phyloP scores from a whole-genome alignment of 2,113 vertebrate species.

The Crotalus helleri region DNA sequence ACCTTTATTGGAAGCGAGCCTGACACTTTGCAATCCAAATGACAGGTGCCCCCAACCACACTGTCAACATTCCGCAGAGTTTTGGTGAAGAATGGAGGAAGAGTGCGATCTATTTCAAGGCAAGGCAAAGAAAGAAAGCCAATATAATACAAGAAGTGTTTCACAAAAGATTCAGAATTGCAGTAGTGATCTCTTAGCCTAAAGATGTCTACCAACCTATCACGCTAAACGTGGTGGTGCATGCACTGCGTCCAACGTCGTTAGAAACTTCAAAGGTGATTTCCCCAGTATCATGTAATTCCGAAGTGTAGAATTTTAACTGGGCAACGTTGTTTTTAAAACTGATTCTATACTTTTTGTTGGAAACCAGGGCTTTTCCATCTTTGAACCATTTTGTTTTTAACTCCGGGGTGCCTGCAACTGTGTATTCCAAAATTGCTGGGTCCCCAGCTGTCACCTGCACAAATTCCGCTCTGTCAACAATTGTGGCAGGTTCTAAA shows the following conservation, averaged over 20 bases:
- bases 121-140: slow-evolving; percentile 63
- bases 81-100: slow-evolving; percentile 93
- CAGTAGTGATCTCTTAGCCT: not conserved
- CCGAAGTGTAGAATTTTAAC: slow-evolving; percentile 89
- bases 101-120: slow-evolving; percentile 85
- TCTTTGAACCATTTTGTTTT: slow-evolving; percentile 97
- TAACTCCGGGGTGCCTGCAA: slow-evolving; percentile 91
- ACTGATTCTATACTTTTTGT: slow-evolving; percentile 92
- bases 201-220: slow-evolving; percentile 80
- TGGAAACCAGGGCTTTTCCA: slow-evolving; percentile 84
- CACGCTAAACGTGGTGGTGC: slow-evolving; percentile 86
- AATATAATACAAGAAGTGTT: slow-evolving; percentile 6
- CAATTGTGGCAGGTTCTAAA: slow-evolving; percentile 92
- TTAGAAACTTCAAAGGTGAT: slow-evolving; percentile 93
- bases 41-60: slow-evolving; percentile 71
- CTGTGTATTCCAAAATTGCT: slow-evolving; percentile 86
- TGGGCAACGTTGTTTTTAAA: slow-evolving; percentile 89
- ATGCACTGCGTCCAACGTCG: slow-evolving; percentile 90
- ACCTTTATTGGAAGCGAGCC: slow-evolving; percentile 92
- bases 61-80: slow-evolving; percentile 87
- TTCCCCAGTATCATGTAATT: slow-evolving; percentile 87
- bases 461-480: slow-evolving; percentile 88
- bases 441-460: slow-evolving; percentile 93
- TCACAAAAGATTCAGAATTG: not conserved
- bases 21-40: slow-evolving; percentile 89